Evolutionary conservation across 2,797 vertebrate genomes (phyloP).

Genomic region (Sebastes taczanowskii): DNA sequence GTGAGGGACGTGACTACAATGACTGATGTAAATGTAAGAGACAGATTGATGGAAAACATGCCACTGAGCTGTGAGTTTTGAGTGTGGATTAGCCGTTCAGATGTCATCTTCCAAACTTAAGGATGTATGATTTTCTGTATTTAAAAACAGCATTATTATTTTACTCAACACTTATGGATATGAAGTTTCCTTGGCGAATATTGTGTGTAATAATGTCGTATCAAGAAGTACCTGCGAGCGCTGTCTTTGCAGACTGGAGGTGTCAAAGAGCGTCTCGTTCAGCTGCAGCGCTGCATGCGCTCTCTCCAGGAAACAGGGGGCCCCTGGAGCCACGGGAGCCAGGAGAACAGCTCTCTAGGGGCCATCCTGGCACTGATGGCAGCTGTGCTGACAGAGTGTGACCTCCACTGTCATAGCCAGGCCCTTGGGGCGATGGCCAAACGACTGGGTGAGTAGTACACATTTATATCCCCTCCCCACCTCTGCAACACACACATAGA

Average conservation of each 20-base stretch:
- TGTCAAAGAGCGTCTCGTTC: constrained; percentile 78
- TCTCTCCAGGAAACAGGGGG: constrained; percentile 76
- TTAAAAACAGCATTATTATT: neutral
- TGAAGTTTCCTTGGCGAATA: neutral
- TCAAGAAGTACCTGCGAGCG: constrained; percentile 2
- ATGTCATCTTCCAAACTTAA: neutral
- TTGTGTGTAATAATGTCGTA: neutral
- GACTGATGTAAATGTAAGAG: constrained; percentile 67
- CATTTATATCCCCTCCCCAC: constrained; percentile 31
- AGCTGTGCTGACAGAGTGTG: constrained; percentile 85
- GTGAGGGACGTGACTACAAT: constrained; percentile 39
- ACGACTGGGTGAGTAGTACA: constrained; percentile 73
- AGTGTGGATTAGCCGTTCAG: constrained; percentile 5
- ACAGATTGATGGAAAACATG: constrained; percentile 41
- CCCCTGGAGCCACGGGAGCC: constrained; percentile 57
- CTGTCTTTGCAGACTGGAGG: constrained; percentile 67
- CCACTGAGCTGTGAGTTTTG: constrained; percentile 9
- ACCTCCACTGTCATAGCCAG: constrained; percentile 86
- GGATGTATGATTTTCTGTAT: neutral
- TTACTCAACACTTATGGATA: neutral
- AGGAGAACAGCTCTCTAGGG: constrained; percentile 76
- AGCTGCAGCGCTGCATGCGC: constrained; percentile 83
- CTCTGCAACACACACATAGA: constrained; percentile 33
- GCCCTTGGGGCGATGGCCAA: constrained; percentile 82
- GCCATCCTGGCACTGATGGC: constrained; percentile 85